Percentiles rank a stretch among this genome's conserved stretches.
Evolutionary conservation across 1,140 invertebrate genomes (phyloP).

Genomic region (Diorhabda elongata): DNA sequence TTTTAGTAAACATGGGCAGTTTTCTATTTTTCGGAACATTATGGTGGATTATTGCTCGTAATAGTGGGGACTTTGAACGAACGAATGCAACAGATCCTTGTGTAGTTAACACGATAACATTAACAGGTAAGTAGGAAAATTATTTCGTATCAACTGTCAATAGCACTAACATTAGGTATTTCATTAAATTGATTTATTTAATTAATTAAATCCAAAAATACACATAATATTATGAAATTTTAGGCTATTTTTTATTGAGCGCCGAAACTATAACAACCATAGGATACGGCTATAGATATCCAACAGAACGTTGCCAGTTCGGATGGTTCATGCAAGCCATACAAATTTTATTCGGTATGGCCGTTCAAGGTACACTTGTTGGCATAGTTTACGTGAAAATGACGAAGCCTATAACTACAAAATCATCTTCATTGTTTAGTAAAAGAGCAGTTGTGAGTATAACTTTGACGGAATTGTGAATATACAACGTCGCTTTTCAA

Average conservation of each 20-base stretch:
- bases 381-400: constrained; percentile 40
- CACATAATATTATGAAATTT: not conserved
- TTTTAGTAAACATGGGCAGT: constrained; percentile 33
- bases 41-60: constrained; percentile 35
- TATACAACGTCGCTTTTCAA: too few species aligned
- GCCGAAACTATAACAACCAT: constrained; percentile 40
- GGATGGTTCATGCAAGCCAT: constrained; percentile 36
- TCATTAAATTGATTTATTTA: not conserved
- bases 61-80: constrained; percentile 35
- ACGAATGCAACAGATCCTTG: constrained; percentile 22
- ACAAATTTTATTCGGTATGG: constrained; percentile 34
- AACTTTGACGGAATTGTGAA: not conserved
- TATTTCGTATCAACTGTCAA: not conserved
- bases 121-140: constrained; percentile 22
- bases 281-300: constrained; percentile 37
- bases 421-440: constrained; percentile 33
- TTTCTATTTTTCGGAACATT: constrained; percentile 35
- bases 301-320: constrained; percentile 34
- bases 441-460: constrained; percentile 39
- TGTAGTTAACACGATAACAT: constrained; percentile 30
- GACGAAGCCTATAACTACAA: constrained; percentile 33
- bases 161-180: not conserved
- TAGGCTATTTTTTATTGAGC: constrained; percentile 38
- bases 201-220: not conserved
- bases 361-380: constrained; percentile 38